Conservation (phyloP, 2,888 invertebrate genomes). For the Coleophora deauratella region DNA sequence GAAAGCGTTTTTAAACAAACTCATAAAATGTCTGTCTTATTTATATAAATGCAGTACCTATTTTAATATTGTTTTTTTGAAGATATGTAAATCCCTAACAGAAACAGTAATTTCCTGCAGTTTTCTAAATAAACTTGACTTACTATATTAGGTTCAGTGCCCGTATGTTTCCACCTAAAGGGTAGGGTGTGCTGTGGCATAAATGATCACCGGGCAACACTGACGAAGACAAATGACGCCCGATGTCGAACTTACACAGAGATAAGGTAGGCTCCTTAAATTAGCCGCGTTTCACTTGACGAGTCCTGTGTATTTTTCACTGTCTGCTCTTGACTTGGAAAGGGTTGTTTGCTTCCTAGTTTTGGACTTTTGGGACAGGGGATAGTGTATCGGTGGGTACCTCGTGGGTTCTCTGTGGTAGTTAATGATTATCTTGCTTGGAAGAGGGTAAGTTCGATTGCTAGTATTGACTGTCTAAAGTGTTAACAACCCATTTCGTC, state of each 20-base stretch:
- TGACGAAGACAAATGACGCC: constrained; percentile 74
- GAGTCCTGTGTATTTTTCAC: constrained; percentile 58
- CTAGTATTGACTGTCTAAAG: no score
- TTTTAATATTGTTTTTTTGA: no score
- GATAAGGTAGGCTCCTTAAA: constrained; percentile 72
- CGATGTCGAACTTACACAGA: constrained; percentile 69
- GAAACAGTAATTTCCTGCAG: no score
- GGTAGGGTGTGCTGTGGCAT: constrained; percentile 75
- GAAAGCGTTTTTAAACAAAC: no score
- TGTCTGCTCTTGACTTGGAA: constrained; percentile 31
- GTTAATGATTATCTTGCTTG: no score
- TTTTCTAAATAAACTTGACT: no score
- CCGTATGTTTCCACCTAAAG: constrained; percentile 46
- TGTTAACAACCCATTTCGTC: no score
- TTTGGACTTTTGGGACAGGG: not conserved
- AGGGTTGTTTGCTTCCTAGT: constrained; percentile 27
- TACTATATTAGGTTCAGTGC: no score
- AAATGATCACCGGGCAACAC: constrained; percentile 71
- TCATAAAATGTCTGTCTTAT: no score
- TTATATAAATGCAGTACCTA: no score
- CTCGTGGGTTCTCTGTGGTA: not conserved
- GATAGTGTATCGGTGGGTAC: not conserved
- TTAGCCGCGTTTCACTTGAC: constrained; percentile 65
- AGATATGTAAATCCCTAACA: no score
- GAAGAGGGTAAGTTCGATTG: no score